Evolutionary conservation across 2,797 vertebrate genomes (phyloP).

Genomic region (Micropoecilia bifurca): DNA sequence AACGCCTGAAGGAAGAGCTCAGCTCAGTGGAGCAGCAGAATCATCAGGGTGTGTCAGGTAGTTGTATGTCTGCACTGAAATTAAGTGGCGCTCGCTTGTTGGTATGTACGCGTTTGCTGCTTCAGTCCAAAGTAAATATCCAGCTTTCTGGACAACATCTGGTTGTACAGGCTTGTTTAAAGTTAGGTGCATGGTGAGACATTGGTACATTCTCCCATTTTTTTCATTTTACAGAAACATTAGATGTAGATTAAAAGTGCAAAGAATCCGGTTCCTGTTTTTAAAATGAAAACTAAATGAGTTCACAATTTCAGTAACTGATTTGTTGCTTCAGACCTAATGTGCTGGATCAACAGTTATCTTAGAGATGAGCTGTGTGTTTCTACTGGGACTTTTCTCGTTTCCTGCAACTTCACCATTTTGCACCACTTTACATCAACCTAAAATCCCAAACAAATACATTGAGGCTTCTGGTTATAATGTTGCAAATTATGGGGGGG

Average conservation of each 20-base stretch:
- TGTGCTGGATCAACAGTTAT: no score
- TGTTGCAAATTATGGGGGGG: background rate
- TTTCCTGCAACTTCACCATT: background rate
- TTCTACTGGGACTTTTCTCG: no score
- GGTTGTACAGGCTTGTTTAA: no score
- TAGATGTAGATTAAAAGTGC: no score
- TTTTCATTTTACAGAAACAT: no score
- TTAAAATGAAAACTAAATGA: no score
- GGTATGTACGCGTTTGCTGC: background rate
- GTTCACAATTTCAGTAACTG: no score
- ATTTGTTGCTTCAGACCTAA: no score
- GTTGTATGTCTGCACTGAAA: conserved; percentile 10
- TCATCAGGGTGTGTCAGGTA: conserved; percentile 56
- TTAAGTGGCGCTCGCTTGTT: background rate
- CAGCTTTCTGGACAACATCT: background rate
- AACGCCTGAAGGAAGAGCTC: conserved; percentile 53
- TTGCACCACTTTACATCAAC: background rate
- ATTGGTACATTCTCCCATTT: no score
- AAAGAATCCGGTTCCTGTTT: no score
- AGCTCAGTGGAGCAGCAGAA: conserved; percentile 40
- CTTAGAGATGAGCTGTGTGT: no score
- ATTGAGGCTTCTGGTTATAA: background rate
- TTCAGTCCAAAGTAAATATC: background rate
- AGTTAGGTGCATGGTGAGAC: no score
- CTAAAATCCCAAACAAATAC: background rate